These are phyloP conservation scores for Anarhynchus alexandrinus DNA, from an alignment of 2,113 vertebrate species.

Conservation along the genomic window DNA sequence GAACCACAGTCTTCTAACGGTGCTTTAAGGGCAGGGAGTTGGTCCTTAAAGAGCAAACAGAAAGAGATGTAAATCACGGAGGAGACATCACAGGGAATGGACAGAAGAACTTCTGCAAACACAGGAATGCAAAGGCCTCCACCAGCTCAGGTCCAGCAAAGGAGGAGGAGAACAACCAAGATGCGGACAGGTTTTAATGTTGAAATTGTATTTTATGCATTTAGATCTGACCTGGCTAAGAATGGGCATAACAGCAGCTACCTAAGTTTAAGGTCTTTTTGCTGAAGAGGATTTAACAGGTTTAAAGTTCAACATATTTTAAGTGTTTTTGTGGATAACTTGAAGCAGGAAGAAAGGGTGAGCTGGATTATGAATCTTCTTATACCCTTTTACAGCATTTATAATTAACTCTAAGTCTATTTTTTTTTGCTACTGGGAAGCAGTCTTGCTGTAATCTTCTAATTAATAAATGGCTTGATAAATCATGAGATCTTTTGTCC, in stretches of 20 bases:
- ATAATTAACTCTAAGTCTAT: constrained; percentile 25
- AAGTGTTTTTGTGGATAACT: background rate
- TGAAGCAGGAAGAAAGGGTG: background rate
- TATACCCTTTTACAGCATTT: constrained; percentile 10
- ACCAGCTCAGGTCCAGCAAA: fast-evolving
- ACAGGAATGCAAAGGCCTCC: background rate
- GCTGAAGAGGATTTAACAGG: background rate
- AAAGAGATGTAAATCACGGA: background rate
- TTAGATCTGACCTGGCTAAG: background rate
- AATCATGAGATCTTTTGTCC: constrained; percentile 37
- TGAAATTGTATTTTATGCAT: background rate
- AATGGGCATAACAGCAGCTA: background rate
- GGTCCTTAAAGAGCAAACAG: background rate
- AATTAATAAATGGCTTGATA: constrained; percentile 57
- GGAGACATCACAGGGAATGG: background rate
- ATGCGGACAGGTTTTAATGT: background rate
- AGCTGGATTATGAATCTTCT: constrained; percentile 46
- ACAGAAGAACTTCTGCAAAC: background rate
- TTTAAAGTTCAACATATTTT: constrained; percentile 23
- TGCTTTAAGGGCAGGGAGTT: background rate
- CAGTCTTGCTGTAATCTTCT: constrained; percentile 31
- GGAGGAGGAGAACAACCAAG: background rate
- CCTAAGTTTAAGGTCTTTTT: background rate
- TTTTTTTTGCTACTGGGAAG: constrained; percentile 4
- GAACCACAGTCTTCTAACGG: background rate